Base-by-base conservation (phyloP, 1,140 invertebrate species). In the Pseudomyrmex sp. region DNA sequence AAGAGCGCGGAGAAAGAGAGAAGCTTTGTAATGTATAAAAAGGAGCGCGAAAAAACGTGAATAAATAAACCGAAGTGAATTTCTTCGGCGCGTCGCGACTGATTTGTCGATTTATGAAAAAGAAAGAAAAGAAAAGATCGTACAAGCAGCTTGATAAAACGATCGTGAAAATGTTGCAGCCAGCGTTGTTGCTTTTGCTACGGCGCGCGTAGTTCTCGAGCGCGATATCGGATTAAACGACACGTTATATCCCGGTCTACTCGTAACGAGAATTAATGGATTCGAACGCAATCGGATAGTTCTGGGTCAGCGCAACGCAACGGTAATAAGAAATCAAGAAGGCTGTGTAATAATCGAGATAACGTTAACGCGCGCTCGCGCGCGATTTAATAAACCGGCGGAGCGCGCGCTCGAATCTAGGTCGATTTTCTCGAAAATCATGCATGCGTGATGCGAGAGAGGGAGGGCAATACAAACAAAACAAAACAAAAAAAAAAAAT, bases 261-360 rank as follows among this genome's bases (percentile, higher is more conserved):
- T 70, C 20, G 76, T 79, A 80, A 80, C 76, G 76, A 35, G 52
- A 80, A 72, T 80, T 80, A 80, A 80, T 80, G 76, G 65, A 59
- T 72, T 59, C 56, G 44, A 80, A 46, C 20, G 76, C 56, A 80
- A 80, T 80, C 66, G 20, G 76, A 80, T 80, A 80, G 70, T 63
- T 63, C 70, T 82, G 70, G 50, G 59, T 75, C 79, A 65, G 58
- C 48, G 79, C 56, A 58, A 63, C 62, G 58, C 58, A 52, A 35
- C 35, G 12, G 59, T 75, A 82, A 72, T 82, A 61, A 82, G 48
- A 75, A 75, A 75, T 82, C 70, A 58, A 75, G 61, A 52, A 50
- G 26, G 59, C 59, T n/a, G 44, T 35, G 68, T 62, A 63, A 75
- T 75, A 75, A 82, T 82, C 58, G 68, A 44, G 70, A 82, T 62